A percentile compares a stretch with the other conserved stretches of the same genome.
phyloP scores from a whole-genome alignment of 1,140 invertebrate genomes.

The Anoplophora glabripennis region DNA sequence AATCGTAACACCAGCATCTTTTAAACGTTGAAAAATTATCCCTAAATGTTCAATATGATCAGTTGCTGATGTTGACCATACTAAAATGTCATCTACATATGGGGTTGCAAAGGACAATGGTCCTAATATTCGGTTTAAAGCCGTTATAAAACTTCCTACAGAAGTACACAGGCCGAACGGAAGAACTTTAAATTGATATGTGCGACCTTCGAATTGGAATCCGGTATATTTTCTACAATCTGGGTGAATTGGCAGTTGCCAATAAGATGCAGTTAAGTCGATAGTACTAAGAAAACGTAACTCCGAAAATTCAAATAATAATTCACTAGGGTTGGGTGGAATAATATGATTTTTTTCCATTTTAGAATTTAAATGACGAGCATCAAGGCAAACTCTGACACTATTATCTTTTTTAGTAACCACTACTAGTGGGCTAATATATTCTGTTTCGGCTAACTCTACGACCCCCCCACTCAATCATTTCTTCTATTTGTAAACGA shows the following conservation, averaged over 20 bases:
- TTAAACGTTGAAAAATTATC: background rate
- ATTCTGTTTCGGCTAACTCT: constrained; percentile 1
- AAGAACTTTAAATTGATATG: background rate
- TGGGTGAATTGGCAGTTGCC: constrained; percentile 1
- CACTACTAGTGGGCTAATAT: constrained; percentile 1
- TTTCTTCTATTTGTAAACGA: constrained; percentile 3
- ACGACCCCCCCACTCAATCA: constrained; percentile 2
- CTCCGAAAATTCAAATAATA: background rate
- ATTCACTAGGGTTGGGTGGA: constrained; percentile 4
- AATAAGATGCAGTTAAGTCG: constrained; percentile 5
- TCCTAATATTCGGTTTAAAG: constrained; percentile 1
- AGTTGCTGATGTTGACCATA: background rate
- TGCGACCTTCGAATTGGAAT: background rate
- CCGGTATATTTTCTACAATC: background rate
- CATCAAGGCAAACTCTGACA: constrained; percentile 5
- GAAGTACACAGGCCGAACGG: constrained; percentile 6
- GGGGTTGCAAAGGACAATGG: background rate
- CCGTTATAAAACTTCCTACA: background rate
- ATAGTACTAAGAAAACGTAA: constrained; percentile 1
- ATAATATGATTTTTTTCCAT: constrained; percentile 1
- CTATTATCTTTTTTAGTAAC: constrained; percentile 8
- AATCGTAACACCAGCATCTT: background rate
- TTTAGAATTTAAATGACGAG: constrained; percentile 1
- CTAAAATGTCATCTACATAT: constrained; percentile 18
- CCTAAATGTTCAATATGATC: background rate